These are phyloP conservation scores for Vanessa cardui DNA, from an alignment of 2,888 invertebrate species.

Conservation along the genomic window DNA sequence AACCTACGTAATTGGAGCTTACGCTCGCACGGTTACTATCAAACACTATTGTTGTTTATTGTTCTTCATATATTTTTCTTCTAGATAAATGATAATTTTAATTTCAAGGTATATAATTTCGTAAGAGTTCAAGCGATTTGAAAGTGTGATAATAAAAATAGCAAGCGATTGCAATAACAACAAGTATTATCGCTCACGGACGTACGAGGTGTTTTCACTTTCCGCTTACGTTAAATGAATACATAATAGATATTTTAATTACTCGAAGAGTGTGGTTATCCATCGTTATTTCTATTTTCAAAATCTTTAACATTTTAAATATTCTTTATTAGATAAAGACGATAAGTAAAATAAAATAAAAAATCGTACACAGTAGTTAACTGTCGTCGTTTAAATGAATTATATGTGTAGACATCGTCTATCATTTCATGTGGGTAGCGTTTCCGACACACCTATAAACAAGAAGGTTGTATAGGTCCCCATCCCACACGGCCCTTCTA, in stretches of 20 bases:
- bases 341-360: too few species aligned
- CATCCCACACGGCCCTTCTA: conserved; percentile 37
- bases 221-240: conserved; percentile 21
- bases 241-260: conserved; percentile 10
- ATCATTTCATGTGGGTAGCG: conserved; percentile 15
- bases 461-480: neutral
- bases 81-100: neutral
- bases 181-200: conserved; percentile 6
- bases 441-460: conserved; percentile 13
- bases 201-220: conserved; percentile 25
- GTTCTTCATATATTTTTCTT: neutral
- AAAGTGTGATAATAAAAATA: conserved; percentile 14
- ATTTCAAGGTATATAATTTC: conserved; percentile 7
- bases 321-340: neutral
- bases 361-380: neutral
- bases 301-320: neutral
- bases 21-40: conserved; percentile 29
- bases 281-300: neutral
- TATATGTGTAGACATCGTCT: conserved; percentile 9
- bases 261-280: neutral
- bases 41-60: conserved; percentile 25
- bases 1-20: conserved; percentile 58
- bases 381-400: neutral
- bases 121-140: neutral
- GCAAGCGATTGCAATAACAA: conserved; percentile 6